phyloP scores from a whole-genome alignment of 2,797 vertebrate species.

The Eutrigla gurnardus region DNA sequence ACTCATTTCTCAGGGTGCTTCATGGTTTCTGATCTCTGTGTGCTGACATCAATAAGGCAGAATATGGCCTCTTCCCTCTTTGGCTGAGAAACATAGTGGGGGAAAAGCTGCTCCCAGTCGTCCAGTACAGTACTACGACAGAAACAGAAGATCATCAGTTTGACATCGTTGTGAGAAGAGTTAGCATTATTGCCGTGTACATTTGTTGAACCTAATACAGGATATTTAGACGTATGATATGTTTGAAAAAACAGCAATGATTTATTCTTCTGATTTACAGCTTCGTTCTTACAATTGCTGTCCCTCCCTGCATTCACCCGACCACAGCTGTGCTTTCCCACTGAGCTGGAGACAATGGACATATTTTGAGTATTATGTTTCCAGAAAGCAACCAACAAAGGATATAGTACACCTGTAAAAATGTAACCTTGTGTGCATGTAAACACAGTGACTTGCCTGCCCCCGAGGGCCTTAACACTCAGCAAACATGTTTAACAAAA shows the following conservation, averaged over 20 bases:
- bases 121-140: background rate
- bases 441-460: constrained; percentile 11
- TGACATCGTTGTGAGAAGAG: background rate
- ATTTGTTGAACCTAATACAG: constrained; percentile 16
- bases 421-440: constrained; percentile 16
- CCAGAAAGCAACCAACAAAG: too few relatives aligned
- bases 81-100: background rate
- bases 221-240: constrained; percentile 1
- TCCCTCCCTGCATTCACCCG: too few relatives aligned
- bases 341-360: too few relatives aligned
- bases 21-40: background rate
- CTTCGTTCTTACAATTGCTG: too few relatives aligned
- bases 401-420: background rate
- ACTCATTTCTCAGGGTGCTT: background rate
- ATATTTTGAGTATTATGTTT: too few relatives aligned
- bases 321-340: too few relatives aligned
- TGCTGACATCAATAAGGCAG: background rate
- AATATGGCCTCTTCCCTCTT: background rate
- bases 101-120: background rate
- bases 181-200: constrained; percentile 6
- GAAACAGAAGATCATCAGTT: background rate
- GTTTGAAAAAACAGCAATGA: too few relatives aligned
- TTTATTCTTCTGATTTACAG: too few relatives aligned
- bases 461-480: constrained; percentile 20
- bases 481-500: constrained; percentile 39